phyloP scores from a whole-genome alignment of 2,888 invertebrate genomes.

The Clostera curtula region DNA sequence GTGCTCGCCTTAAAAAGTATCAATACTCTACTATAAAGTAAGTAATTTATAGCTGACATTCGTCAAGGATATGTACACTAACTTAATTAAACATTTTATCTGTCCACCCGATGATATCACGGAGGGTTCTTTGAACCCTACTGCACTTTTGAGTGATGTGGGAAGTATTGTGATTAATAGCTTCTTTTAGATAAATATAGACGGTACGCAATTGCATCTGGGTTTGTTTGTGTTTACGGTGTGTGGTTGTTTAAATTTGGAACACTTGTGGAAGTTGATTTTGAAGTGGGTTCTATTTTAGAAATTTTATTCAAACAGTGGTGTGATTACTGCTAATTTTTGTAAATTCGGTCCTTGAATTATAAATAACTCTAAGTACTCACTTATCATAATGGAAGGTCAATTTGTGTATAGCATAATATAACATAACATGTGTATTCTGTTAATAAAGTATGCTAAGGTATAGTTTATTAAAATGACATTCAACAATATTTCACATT shows the following conservation, averaged over 20 bases:
- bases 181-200: constrained; percentile 63
- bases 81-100: constrained; percentile 40
- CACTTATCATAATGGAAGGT: too few species aligned
- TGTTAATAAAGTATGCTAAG: too few species aligned
- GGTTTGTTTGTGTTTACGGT: constrained; percentile 46
- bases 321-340: too few species aligned
- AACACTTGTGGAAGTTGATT: constrained; percentile 12
- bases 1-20: constrained; percentile 17
- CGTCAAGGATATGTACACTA: constrained; percentile 27
- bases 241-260: constrained; percentile 24
- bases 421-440: too few species aligned
- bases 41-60: constrained; percentile 25
- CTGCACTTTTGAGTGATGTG: constrained; percentile 29
- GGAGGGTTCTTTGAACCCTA: constrained; percentile 42
- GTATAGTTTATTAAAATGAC: too few species aligned
- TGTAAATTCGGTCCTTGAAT: too few species aligned
- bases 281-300: constrained; percentile 10
- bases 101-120: constrained; percentile 60
- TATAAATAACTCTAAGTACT: too few species aligned
- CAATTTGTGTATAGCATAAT: too few species aligned
- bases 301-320: too few species aligned
- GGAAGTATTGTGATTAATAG: constrained; percentile 23
- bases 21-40: constrained; percentile 24
- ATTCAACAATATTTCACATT: too few species aligned
- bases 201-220: constrained; percentile 36